A percentile compares a stretch with the other conserved stretches of the same genome.
These are phyloP conservation scores for Drosophila pectinifera DNA, from an alignment of 1,140 invertebrate genomes.

Conservation along the genomic window DNA sequence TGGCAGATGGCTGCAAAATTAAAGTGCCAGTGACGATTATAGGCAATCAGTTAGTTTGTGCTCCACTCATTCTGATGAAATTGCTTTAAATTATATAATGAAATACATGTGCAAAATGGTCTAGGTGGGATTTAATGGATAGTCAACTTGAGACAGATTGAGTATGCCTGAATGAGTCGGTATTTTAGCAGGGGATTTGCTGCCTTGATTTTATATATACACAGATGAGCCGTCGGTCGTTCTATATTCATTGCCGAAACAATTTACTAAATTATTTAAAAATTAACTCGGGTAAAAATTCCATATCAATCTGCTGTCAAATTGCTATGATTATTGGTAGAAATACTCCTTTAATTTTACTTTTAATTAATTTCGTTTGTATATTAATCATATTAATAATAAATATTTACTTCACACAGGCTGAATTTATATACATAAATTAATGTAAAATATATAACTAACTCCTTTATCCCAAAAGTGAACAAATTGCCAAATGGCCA, in stretches of 20 bases:
- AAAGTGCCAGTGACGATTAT: conserved; percentile 70
- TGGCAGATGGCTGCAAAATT: conserved; percentile 69
- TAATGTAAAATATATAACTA: too few relatives aligned
- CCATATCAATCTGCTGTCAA: too few relatives aligned
- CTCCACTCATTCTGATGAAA: conserved; percentile 37
- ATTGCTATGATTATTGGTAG: neutral
- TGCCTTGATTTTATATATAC: neutral
- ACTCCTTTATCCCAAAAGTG: neutral
- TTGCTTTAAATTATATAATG: conserved; percentile 34
- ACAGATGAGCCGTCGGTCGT: neutral
- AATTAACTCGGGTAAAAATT: too few relatives aligned
- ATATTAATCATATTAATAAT: too few relatives aligned
- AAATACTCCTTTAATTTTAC: too few relatives aligned
- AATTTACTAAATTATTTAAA: neutral
- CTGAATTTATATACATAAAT: neutral
- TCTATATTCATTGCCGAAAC: neutral
- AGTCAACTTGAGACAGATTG: conserved; percentile 2
- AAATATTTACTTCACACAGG: too few relatives aligned
- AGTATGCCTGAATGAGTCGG: neutral
- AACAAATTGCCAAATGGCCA: conserved; percentile 53
- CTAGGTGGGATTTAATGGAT: conserved; percentile 8
- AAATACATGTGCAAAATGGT: conserved; percentile 6
- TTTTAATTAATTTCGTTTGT: too few relatives aligned
- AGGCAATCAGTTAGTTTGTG: conserved; percentile 69
- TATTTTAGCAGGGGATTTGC: conserved; percentile 3